Evolutionary conservation across 2,797 vertebrate species (phyloP).

Genomic region (Sparus aurata): DNA sequence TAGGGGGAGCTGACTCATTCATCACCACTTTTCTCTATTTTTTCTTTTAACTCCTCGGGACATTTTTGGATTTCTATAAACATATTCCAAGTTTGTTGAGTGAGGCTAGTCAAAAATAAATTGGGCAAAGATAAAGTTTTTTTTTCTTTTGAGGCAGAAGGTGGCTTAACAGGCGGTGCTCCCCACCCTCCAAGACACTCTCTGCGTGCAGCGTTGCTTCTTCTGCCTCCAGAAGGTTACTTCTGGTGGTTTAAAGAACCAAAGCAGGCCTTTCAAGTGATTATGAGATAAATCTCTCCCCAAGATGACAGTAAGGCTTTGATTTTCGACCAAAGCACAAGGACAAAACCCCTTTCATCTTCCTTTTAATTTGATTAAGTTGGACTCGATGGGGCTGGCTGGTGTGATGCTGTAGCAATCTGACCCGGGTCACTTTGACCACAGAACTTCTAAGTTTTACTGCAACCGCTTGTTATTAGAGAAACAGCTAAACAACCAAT

Average conservation of each 20-base stretch:
- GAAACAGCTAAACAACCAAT: constrained; percentile 4
- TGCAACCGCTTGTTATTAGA: neutral
- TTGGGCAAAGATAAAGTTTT: constrained; percentile 10
- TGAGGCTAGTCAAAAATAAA: constrained; percentile 37
- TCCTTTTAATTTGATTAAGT: constrained; percentile 47
- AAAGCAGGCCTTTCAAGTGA: constrained; percentile 59
- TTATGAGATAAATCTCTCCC: constrained; percentile 39
- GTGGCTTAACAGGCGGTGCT: constrained; percentile 43
- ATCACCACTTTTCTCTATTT: constrained; percentile 43
- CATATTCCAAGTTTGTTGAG: constrained; percentile 53
- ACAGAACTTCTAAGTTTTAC: neutral
- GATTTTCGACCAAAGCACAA: constrained; percentile 57
- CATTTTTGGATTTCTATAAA: constrained; percentile 45
- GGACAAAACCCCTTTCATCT: constrained; percentile 61
- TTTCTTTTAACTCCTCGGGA: constrained; percentile 60
- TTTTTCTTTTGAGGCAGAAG: constrained; percentile 47
- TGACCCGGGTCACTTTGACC: constrained; percentile 35
- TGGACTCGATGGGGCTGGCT: constrained; percentile 26
- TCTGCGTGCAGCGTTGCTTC: constrained; percentile 36
- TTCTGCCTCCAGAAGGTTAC: constrained; percentile 55
- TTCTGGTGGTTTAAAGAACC: constrained; percentile 54
- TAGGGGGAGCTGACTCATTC: constrained; percentile 61
- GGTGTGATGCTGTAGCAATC: constrained; percentile 17
- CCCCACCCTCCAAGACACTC: constrained; percentile 23
- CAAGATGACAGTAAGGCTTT: constrained; percentile 48